Percentiles rank a stretch among this genome's conserved stretches.
These are phyloP conservation scores for Ichneumoninae sp. DNA, from an alignment of 2,888 invertebrate genomes.

Conservation along the genomic window DNA sequence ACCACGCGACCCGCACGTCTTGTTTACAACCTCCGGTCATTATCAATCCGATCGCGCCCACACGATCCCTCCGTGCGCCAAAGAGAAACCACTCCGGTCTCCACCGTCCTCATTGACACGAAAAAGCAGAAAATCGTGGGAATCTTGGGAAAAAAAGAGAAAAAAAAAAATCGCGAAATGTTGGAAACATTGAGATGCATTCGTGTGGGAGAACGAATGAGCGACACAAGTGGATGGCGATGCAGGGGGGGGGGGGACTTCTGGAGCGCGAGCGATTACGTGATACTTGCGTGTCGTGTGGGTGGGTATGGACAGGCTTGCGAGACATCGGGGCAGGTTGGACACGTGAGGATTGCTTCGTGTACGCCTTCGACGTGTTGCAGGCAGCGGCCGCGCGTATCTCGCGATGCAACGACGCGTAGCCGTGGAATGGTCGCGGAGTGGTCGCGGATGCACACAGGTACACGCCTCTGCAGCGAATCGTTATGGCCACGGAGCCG, in stretches of 20 bases:
- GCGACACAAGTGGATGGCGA: not conserved
- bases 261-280: conserved; percentile 67
- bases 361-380: conserved; percentile 49
- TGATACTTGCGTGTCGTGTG: conserved; percentile 66
- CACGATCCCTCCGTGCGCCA: not conserved
- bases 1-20: conserved; percentile 50
- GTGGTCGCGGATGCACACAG: conserved; percentile 6
- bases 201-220: not conserved
- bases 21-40: conserved; percentile 51
- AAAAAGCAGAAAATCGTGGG: conserved; percentile 50
- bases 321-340: conserved; percentile 67
- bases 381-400: conserved; percentile 7
- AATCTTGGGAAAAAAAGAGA: conserved; percentile 23
- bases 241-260: conserved; percentile 12
- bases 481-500: conserved; percentile 44
- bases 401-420: conserved; percentile 15
- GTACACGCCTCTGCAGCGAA: conserved; percentile 40
- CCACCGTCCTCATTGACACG: not conserved
- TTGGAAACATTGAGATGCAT: not conserved
- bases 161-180: not conserved
- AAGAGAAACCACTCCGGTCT: conserved; percentile 26
- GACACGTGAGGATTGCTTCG: conserved; percentile 73
- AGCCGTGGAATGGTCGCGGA: not conserved
- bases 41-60: conserved; percentile 30
- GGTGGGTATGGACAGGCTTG: conserved; percentile 53